Evolutionary conservation across 2,888 invertebrate genomes (phyloP), one percentile per base, ranked within the genome.

Genomic region (Flexamia atlantica): DNA sequence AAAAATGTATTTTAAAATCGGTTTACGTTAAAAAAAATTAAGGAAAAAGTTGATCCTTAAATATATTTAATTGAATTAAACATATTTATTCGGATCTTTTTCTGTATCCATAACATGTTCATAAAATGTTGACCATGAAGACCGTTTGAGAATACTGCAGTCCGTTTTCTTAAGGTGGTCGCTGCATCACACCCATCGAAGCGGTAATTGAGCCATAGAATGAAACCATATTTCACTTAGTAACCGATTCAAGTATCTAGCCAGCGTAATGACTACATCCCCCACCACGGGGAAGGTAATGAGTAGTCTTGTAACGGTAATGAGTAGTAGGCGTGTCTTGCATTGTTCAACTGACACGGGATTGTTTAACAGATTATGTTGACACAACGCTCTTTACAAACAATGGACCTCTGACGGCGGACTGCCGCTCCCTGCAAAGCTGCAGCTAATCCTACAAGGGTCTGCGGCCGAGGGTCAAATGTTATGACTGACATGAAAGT

Each of bases 281-380:
- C 57, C 57, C 57, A 50, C 57, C 57, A 23, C 30, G 5, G 12
- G 7, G 20, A 28, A 3, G 53, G 72, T 72, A 72, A 72, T 40
- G 72, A 72, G 72, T 40, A 32, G n/a, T 72, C 74, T 4, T 76
- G 46, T 76, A 76, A 76, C 46, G 74, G 36, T 76, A 76, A 76
- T 76, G 46, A 76, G 74, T 76, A 2, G 74, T 23, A 28, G 74
- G 74, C 74, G 74, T 76, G 74, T 23, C 46, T 50, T 7, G 74
- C 36, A 76, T 76, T 76, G 74, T 76, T 76, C 74, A 9, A 23
- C 70, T 40, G 70, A 40, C 70, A 70, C 70, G 2, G 28, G 74
- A 76, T 46, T 76, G 74, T 46, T 46, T 76, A 76, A 46, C 74
- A 76, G 74, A 76, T 76, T 76, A 76, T 76, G 74, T 76, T 76